Conservation (phyloP, 2,888 invertebrate genomes). For the Thymelicus lineola region DNA sequence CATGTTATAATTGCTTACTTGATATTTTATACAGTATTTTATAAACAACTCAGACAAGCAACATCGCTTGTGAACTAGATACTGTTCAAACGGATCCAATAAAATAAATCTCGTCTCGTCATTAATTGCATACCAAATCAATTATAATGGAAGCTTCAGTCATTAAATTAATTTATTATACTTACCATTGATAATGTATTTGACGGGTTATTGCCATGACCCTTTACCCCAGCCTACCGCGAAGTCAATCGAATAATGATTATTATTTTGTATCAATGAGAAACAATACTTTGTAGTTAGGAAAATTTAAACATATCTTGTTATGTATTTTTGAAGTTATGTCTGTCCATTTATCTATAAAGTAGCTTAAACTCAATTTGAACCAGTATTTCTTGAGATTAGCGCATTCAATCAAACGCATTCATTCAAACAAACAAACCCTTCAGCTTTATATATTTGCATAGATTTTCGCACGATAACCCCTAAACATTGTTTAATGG, state of each 20-base stretch:
- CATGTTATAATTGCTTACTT: too few species aligned
- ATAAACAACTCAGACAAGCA: neutral
- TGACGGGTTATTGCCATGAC: slow-evolving; percentile 4
- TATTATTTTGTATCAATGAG: neutral
- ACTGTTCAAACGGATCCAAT: slow-evolving; percentile 5
- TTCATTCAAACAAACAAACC: too few species aligned
- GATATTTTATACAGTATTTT: neutral
- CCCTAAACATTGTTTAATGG: too few species aligned
- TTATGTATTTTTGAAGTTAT: too few species aligned
- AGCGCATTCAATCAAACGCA: too few species aligned
- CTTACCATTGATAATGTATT: slow-evolving; percentile 9
- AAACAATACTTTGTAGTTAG: too few species aligned
- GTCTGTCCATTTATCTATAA: too few species aligned
- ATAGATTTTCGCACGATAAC: too few species aligned
- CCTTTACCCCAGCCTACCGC: slow-evolving; percentile 10
- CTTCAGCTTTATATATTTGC: too few species aligned
- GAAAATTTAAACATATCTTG: too few species aligned
- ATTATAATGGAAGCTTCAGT: slow-evolving; percentile 8
- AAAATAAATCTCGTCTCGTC: slow-evolving; percentile 13
- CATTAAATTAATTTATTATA: slow-evolving; percentile 14
- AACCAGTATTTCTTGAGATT: too few species aligned
- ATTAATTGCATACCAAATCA: slow-evolving; percentile 3
- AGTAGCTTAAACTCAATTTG: too few species aligned
- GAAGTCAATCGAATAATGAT: neutral
- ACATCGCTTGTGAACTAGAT: slow-evolving; percentile 3